Evolutionary conservation across 2,113 vertebrate species (phyloP).

Genomic region (Pyxicephalus adspersus): DNA sequence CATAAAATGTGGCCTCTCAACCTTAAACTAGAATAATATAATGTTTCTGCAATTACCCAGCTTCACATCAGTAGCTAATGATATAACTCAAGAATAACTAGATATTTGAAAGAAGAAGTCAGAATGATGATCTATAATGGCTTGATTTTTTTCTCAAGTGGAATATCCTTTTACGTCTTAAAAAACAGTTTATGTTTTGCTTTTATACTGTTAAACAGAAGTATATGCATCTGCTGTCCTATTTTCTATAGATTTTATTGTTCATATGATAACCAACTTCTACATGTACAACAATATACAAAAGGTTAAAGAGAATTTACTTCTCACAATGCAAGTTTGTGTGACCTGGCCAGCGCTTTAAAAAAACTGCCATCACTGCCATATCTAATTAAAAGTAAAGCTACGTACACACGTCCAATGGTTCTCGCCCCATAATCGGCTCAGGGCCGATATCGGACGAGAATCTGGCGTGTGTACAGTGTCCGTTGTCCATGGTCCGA

Average conservation of each 20-base stretch:
- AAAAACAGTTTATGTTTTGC: conserved; percentile 17
- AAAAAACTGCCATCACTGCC: no score
- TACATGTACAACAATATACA: no score
- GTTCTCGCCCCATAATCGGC: no score
- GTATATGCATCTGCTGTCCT: conserved; percentile 2
- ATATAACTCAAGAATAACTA: conserved; percentile 27
- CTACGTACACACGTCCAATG: no score
- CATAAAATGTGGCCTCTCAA: conserved; percentile 27
- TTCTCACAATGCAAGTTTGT: no score
- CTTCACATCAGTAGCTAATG: conserved; percentile 20
- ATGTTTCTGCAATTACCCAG: conserved; percentile 38
- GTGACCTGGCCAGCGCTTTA: no score
- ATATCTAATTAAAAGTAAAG: no score
- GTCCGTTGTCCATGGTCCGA: no score
- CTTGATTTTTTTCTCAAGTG: conserved; percentile 14
- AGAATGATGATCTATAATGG: conserved; percentile 42
- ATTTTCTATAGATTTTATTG: not conserved
- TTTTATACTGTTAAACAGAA: conserved; percentile 2
- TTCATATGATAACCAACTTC: not conserved
- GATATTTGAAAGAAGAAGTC: conserved; percentile 37
- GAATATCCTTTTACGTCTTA: conserved; percentile 17
- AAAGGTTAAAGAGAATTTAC: no score
- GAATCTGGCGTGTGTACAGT: no score
- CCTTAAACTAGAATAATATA: conserved; percentile 37
- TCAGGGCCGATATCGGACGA: no score